phyloP scores from a whole-genome alignment of 2,797 vertebrate species.

The Bradypodion ventrale region DNA sequence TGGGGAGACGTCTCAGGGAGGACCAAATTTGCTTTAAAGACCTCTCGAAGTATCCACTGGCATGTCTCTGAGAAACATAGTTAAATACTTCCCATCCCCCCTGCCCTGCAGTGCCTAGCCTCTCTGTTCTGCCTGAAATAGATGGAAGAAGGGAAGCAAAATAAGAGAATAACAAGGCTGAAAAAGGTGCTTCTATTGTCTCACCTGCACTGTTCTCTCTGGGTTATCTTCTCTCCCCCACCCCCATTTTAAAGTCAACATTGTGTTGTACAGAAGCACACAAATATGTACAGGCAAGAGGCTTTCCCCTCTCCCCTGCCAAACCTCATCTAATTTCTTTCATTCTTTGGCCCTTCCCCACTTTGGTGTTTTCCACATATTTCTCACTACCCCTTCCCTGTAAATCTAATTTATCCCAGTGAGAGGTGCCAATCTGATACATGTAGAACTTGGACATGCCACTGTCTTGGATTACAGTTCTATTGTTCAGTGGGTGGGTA shows the following conservation, averaged over 20 bases:
- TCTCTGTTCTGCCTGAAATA: neutral
- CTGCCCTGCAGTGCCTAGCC: neutral
- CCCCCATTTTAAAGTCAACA: neutral
- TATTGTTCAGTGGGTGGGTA: neutral
- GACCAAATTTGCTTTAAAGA: neutral
- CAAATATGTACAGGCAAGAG: neutral
- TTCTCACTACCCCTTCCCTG: no score
- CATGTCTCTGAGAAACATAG: no score
- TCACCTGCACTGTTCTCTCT: neutral
- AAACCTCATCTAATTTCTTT: neutral
- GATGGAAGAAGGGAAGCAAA: neutral
- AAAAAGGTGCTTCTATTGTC: neutral
- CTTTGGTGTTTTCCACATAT: neutral
- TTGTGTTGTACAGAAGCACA: neutral
- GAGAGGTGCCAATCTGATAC: neutral
- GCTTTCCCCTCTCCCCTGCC: neutral
- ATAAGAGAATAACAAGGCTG: no score
- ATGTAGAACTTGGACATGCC: no score
- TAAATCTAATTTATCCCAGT: neutral
- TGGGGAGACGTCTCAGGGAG: neutral
- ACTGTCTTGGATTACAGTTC: no score
- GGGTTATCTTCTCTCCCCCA: neutral
- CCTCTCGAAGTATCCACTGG: no score
- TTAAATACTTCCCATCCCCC: neutral
- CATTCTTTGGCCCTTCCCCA: neutral